phyloP scores from a whole-genome alignment of 2,113 vertebrate genomes.

The Cygnus atratus region DNA sequence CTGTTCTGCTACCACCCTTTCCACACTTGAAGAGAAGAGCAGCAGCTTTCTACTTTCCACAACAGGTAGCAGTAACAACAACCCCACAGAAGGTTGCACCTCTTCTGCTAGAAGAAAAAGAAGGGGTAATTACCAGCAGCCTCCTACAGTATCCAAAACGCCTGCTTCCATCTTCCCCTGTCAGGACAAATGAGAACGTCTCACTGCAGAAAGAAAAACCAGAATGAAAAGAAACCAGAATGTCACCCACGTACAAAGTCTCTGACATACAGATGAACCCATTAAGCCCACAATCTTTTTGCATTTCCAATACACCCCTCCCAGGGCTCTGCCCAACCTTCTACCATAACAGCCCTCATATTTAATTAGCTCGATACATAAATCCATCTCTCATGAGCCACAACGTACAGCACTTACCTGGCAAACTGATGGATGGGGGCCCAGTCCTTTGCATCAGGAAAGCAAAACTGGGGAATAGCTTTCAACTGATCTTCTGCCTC shows the following conservation, averaged over 20 bases:
- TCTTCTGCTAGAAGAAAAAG: not conserved
- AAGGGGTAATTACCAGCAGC: constrained; percentile 83
- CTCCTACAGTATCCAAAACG: constrained; percentile 95
- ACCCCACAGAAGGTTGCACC: not conserved
- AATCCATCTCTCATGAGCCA: not conserved
- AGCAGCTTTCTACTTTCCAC: not conserved
- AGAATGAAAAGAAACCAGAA: not conserved
- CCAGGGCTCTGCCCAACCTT: not conserved
- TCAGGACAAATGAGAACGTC: constrained; percentile 95
- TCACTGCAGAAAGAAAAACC: constrained; percentile 78
- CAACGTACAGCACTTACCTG: constrained; percentile 78
- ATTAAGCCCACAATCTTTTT: not conserved
- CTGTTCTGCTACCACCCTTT: not conserved
- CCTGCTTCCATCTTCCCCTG: constrained; percentile 93
- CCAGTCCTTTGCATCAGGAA: constrained; percentile 97
- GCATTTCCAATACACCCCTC: not conserved
- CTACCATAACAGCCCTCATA: not conserved
- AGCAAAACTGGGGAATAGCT: constrained; percentile 96
- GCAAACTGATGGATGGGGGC: constrained; percentile 90
- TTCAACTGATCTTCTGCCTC: constrained; percentile 96
- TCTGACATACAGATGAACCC: not conserved
- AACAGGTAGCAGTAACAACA: not conserved
- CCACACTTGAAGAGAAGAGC: not conserved
- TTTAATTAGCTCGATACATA: not conserved
- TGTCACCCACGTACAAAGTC: not conserved